Evolutionary conservation across 2,113 vertebrate genomes (phyloP).

Genomic region (Struthio camelus): DNA sequence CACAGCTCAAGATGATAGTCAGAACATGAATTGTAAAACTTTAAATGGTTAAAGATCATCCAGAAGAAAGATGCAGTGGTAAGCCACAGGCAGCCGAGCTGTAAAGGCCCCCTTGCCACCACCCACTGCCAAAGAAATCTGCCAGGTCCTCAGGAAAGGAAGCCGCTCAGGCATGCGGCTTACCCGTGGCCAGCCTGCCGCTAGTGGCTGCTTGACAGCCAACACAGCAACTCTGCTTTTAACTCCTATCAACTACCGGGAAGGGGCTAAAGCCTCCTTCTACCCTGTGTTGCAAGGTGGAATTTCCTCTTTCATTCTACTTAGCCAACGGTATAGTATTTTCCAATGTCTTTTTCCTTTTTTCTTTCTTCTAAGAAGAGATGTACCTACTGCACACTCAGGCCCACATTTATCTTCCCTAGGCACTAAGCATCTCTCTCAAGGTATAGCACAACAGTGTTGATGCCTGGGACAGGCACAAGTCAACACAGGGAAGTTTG

Average conservation of each 20-base stretch:
- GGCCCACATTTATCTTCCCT: background rate
- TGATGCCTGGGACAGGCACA: background rate
- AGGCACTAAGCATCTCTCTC: background rate
- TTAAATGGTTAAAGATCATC: background rate
- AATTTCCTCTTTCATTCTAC: background rate
- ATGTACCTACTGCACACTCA: background rate
- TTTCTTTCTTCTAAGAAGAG: background rate
- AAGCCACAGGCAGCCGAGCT: background rate
- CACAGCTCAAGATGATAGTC: background rate
- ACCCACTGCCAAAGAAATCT: background rate
- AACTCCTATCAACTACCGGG: background rate
- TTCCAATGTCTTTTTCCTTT: background rate
- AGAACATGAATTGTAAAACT: background rate
- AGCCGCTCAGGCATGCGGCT: no score
- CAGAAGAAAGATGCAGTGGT: background rate
- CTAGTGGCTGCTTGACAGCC: background rate
- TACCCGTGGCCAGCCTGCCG: background rate
- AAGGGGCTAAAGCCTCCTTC: background rate
- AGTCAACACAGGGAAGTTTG: background rate
- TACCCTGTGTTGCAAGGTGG: background rate
- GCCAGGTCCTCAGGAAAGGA: background rate
- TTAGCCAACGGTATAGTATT: background rate
- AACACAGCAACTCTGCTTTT: background rate
- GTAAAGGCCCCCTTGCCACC: background rate
- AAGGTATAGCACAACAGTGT: background rate